A percentile compares a stretch with the other conserved stretches of the same genome.
These are phyloP conservation scores for Drosophila tsacasi DNA, from an alignment of 1,140 invertebrate species.

Conservation along the genomic window DNA sequence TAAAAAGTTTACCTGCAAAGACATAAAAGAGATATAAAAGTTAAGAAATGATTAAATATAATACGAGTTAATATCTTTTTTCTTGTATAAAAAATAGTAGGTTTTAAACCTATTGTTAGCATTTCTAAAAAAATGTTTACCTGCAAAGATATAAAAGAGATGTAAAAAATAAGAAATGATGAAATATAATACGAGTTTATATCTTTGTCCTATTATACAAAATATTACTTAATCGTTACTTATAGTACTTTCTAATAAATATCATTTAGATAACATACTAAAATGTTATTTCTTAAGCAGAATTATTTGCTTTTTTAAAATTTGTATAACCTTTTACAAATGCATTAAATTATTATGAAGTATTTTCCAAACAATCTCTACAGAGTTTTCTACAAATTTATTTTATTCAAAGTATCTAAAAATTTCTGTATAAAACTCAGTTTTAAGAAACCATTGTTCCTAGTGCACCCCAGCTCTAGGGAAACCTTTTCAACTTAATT, in stretches of 20 bases:
- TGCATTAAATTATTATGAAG: background rate
- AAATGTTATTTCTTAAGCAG: background rate
- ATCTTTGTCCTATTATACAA: background rate
- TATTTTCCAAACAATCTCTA: background rate
- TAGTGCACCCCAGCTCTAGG: conserved; percentile 7
- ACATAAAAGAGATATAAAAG: background rate
- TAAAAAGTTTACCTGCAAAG: conserved; percentile 15
- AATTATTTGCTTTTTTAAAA: background rate
- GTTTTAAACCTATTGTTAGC: no score
- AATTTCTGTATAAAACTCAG: background rate
- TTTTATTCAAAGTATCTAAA: no score
- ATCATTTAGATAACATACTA: background rate
- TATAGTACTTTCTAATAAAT: background rate
- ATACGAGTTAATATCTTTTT: background rate
- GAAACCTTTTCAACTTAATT: conserved; percentile 49
- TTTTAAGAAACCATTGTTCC: background rate
- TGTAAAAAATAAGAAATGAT: background rate
- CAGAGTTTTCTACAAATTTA: background rate
- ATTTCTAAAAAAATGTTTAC: background rate
- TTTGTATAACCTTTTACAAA: background rate
- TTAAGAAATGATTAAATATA: background rate
- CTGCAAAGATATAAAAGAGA: conserved; percentile 18
- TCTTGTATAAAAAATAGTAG: background rate
- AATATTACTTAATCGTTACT: background rate
- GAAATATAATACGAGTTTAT: background rate